Conservation (phyloP, 2,797 vertebrate genomes). For the Acrossocheilus fasciatus region DNA sequence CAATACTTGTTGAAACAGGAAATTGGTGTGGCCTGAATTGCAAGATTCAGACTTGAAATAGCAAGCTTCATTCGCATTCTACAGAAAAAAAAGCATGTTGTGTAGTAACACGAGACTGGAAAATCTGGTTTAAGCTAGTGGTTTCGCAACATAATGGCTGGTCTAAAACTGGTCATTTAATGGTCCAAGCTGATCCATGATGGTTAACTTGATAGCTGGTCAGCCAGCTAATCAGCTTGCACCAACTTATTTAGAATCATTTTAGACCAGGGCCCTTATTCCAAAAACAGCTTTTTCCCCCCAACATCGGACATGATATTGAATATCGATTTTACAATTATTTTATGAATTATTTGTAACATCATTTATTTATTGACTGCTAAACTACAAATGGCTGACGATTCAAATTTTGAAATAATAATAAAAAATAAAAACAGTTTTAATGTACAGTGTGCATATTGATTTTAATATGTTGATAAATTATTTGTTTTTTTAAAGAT, state of each 20-base stretch:
- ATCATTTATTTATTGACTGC: neutral
- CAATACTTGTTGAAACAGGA: conserved; percentile 1
- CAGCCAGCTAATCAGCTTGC: neutral
- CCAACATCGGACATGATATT: neutral
- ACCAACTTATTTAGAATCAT: neutral
- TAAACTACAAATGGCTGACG: neutral
- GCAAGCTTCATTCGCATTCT: neutral
- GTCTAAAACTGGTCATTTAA: too few species aligned
- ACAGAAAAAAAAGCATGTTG: neutral
- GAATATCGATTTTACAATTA: neutral
- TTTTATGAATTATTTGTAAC: neutral
- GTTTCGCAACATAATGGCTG: neutral
- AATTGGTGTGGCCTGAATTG: neutral
- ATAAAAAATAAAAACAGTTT: too few species aligned
- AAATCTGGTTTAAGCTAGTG: neutral
- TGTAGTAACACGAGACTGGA: neutral
- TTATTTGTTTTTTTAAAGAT: neutral
- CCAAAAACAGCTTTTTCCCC: accelerated
- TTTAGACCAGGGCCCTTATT: neutral
- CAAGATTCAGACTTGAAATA: neutral
- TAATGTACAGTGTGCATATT: too few species aligned
- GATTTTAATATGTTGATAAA: neutral
- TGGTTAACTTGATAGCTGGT: neutral
- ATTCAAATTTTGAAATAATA: neutral
- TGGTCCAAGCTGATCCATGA: neutral